Conservation (phyloP, 2,797 vertebrate genomes). For the Tauraco hartlaubi region DNA sequence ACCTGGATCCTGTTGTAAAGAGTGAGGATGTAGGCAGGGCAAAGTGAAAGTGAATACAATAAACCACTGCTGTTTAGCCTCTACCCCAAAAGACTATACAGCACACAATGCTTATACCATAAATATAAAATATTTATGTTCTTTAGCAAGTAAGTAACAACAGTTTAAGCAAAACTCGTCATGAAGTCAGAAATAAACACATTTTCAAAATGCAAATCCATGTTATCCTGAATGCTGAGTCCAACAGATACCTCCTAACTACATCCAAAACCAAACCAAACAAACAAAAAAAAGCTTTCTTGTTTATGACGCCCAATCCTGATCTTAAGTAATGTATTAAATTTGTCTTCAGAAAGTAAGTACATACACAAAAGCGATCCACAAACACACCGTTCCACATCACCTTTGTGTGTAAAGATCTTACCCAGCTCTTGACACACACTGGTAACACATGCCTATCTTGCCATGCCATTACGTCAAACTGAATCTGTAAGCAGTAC, state of each 20-base stretch:
- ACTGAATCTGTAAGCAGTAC: background rate
- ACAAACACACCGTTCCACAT: background rate
- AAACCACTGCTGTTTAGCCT: background rate
- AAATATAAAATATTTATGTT: background rate
- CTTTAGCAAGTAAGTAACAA: background rate
- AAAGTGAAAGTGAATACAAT: background rate
- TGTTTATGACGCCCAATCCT: background rate
- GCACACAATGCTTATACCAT: background rate
- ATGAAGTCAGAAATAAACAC: background rate
- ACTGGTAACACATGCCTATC: background rate
- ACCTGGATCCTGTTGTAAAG: background rate
- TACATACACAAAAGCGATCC: background rate
- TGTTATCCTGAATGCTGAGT: background rate
- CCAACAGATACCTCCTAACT: background rate
- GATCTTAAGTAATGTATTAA: background rate
- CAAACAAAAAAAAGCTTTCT: background rate
- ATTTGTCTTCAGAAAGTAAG: background rate
- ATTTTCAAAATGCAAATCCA: background rate
- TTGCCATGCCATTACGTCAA: fast-evolving
- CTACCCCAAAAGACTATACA: background rate
- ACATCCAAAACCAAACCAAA: background rate
- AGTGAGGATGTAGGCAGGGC: background rate
- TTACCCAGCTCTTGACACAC: background rate
- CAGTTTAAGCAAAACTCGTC: background rate
- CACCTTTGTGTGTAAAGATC: background rate